A percentile compares a stretch with the other conserved stretches of the same genome.
Conservation (phyloP, 2,888 invertebrate genomes). For the Gryllus longicercus region DNA sequence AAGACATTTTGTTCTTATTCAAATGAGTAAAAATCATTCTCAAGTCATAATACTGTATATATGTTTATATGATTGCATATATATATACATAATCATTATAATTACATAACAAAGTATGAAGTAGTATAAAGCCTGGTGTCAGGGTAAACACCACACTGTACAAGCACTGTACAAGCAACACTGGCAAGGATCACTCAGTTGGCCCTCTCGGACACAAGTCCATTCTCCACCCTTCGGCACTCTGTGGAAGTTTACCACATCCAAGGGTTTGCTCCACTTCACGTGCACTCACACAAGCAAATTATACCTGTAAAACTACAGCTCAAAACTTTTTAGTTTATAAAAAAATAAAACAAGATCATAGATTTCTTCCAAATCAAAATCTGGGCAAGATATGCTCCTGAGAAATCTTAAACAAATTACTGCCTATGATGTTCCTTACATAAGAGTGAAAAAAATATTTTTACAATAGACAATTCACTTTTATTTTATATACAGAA, state of each 20-base stretch:
- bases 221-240: background rate
- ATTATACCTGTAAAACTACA: slow-evolving; percentile 4
- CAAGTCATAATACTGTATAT: slow-evolving; percentile 42
- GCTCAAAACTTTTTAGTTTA: background rate
- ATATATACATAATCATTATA: slow-evolving; percentile 44
- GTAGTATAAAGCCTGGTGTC: slow-evolving; percentile 17
- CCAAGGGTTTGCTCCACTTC: background rate
- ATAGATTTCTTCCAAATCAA: background rate
- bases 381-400: background rate
- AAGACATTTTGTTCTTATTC: slow-evolving; percentile 50
- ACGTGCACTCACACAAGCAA: slow-evolving; percentile 17
- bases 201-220: background rate
- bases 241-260: background rate
- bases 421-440: background rate
- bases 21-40: slow-evolving; percentile 49
- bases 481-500: background rate
- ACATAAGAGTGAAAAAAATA: too few species aligned
- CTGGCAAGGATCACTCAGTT: slow-evolving; percentile 8
- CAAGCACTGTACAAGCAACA: slow-evolving; percentile 11
- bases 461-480: too few species aligned
- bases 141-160: slow-evolving; percentile 2
- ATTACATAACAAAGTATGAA: slow-evolving; percentile 17
- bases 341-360: background rate
- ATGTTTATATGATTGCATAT: slow-evolving; percentile 38
- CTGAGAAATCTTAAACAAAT: background rate